phyloP scores from a whole-genome alignment of 2,797 vertebrate genomes.

The Dipus sagitta region DNA sequence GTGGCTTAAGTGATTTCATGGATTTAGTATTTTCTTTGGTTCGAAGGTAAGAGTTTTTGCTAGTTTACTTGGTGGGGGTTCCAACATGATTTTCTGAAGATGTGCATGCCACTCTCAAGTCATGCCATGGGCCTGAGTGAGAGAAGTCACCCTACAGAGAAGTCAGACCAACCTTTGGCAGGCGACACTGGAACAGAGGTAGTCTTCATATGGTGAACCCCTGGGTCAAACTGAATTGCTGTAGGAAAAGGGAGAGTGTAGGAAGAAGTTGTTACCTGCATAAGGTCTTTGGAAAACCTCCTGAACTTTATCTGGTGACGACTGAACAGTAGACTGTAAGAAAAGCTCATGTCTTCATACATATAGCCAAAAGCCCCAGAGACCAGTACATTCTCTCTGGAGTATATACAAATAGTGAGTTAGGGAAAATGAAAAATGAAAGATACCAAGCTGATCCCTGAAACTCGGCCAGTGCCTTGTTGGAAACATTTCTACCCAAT shows the following conservation, averaged over 20 bases:
- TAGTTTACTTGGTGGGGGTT: slow-evolving; percentile 62
- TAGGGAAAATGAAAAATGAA: slow-evolving; percentile 16
- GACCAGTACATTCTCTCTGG: neutral
- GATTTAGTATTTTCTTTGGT: slow-evolving; percentile 84
- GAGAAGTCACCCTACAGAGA: neutral
- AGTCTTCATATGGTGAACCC: neutral
- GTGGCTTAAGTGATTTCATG: slow-evolving; percentile 80
- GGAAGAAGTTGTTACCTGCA: neutral
- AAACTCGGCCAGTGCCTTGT: neutral
- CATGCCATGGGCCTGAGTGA: neutral
- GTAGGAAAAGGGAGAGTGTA: neutral
- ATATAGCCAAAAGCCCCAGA: accelerated
- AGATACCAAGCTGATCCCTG: slow-evolving; percentile 11
- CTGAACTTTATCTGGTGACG: neutral
- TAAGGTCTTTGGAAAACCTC: neutral
- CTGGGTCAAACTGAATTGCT: neutral
- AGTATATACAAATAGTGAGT: neutral
- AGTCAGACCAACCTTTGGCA: neutral
- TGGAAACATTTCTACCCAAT: neutral
- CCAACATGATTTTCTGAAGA: slow-evolving; percentile 52
- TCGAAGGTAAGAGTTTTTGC: slow-evolving; percentile 75
- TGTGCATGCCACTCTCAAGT: neutral
- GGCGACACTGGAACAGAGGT: neutral
- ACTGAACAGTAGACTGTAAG: neutral
- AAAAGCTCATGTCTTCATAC: neutral